Percentiles rank a stretch among this genome's conserved stretches.
Evolutionary conservation across 2,888 invertebrate genomes (phyloP).

Genomic region (Endomychus coccineus): DNA sequence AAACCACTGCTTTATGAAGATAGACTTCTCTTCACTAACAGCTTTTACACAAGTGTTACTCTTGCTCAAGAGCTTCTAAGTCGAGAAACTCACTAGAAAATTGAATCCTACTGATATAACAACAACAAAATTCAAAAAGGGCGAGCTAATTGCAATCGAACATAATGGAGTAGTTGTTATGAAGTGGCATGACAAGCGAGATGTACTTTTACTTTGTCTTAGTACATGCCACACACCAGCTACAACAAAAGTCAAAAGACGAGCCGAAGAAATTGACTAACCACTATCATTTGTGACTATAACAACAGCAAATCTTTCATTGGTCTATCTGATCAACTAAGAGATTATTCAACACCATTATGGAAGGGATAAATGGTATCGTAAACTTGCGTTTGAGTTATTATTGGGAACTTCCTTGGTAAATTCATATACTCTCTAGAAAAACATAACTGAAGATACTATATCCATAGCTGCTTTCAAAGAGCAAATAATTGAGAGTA

Average conservation of each 20-base stretch:
- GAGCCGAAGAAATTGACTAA: neutral
- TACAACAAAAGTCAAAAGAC: neutral
- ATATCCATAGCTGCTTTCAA: neutral
- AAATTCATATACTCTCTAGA: neutral
- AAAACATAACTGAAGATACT: neutral
- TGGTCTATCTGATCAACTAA: slow-evolving; percentile 1
- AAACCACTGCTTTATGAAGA: neutral
- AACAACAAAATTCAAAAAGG: neutral
- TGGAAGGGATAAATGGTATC: slow-evolving; percentile 1
- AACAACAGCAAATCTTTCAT: neutral
- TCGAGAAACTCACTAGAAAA: neutral
- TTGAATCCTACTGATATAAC: neutral
- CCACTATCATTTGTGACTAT: neutral
- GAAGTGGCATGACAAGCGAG: neutral
- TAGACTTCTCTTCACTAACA: neutral
- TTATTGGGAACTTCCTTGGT: slow-evolving; percentile 7
- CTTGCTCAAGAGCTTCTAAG: neutral
- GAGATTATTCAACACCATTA: neutral
- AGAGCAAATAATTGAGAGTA: neutral
- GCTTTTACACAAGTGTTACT: neutral
- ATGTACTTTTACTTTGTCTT: neutral
- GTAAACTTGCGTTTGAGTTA: slow-evolving; percentile 10
- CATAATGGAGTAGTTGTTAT: neutral
- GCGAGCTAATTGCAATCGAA: neutral
- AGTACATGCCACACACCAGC: too few species aligned